Conservation (phyloP, 2,888 invertebrate species). For the Andrena trimmerana region DNA sequence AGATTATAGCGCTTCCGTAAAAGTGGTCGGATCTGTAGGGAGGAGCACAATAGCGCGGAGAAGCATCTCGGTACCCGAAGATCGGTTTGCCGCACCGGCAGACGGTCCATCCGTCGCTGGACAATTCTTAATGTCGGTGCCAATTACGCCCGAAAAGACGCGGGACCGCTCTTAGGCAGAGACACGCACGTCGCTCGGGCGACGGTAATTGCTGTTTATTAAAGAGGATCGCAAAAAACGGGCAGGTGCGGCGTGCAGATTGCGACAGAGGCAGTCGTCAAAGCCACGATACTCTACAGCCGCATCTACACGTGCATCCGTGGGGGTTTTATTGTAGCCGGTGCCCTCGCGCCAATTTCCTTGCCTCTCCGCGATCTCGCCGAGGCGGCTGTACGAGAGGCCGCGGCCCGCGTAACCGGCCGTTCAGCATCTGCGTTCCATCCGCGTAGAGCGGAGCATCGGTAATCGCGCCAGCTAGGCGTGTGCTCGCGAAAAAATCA, state of each 20-base stretch:
- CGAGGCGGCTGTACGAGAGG: slow-evolving; percentile 26
- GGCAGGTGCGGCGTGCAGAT: slow-evolving; percentile 69
- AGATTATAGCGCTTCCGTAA: background rate
- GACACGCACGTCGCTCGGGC: slow-evolving; percentile 30
- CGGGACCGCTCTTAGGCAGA: slow-evolving; percentile 29
- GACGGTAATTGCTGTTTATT: slow-evolving; percentile 77
- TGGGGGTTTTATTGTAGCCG: slow-evolving; percentile 57
- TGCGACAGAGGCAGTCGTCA: slow-evolving; percentile 50
- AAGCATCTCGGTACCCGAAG: no score
- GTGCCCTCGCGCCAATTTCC: slow-evolving; percentile 61
- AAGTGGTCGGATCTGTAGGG: background rate
- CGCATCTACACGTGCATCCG: slow-evolving; percentile 34
- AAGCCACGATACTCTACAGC: slow-evolving; percentile 50
- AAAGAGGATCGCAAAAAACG: slow-evolving; percentile 76
- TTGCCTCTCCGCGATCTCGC: slow-evolving; percentile 53
- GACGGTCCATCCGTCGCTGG: slow-evolving; percentile 1
- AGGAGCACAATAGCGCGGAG: background rate
- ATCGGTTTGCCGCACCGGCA: background rate
- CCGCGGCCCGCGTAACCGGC: background rate
- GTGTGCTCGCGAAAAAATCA: slow-evolving; percentile 32
- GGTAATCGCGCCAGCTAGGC: slow-evolving; percentile 1
- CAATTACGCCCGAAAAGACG: slow-evolving; percentile 51
- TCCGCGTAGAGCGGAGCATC: background rate
- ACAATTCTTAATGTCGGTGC: slow-evolving; percentile 45
- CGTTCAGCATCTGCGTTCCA: background rate